These are phyloP conservation scores for Cyclina sinensis DNA, from an alignment of 1,140 invertebrate genomes.

Conservation along the genomic window DNA sequence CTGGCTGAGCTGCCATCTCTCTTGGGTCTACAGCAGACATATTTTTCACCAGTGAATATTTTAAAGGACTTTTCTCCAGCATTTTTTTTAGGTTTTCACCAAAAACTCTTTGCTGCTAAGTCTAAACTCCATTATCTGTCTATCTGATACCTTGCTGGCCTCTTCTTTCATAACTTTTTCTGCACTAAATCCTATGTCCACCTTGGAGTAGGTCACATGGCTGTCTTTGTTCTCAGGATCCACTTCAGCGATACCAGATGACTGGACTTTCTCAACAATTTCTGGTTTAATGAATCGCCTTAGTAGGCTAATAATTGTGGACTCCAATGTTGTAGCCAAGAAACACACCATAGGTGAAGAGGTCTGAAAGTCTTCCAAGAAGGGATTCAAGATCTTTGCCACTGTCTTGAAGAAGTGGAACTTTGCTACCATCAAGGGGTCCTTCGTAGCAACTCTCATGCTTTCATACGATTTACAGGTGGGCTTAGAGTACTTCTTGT, in stretches of 20 bases:
- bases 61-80: constrained; percentile 55
- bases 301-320: not conserved
- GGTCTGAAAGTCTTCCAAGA: constrained; percentile 58
- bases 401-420: constrained; percentile 51
- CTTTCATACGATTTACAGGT: constrained; percentile 38
- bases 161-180: not conserved
- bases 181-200: constrained; percentile 40
- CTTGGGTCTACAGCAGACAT: constrained; percentile 44
- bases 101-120: not conserved
- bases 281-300: constrained; percentile 31
- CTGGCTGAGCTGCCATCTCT: constrained; percentile 13
- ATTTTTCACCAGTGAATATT: constrained; percentile 36
- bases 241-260: constrained; percentile 2
- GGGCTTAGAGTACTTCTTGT: constrained; percentile 16
- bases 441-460: not conserved
- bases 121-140: not conserved
- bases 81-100: constrained; percentile 22
- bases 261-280: not conserved
- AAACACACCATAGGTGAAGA: constrained; percentile 65
- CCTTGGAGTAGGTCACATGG: not conserved
- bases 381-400: constrained; percentile 41
- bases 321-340: constrained; percentile 33
- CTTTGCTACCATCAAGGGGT: too few relatives aligned
- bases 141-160: not conserved
- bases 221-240: constrained; percentile 33